Percentiles rank a stretch among this genome's conserved stretches.
phyloP scores from a whole-genome alignment of 2,113 vertebrate species.

The Carollia perspicillata region DNA sequence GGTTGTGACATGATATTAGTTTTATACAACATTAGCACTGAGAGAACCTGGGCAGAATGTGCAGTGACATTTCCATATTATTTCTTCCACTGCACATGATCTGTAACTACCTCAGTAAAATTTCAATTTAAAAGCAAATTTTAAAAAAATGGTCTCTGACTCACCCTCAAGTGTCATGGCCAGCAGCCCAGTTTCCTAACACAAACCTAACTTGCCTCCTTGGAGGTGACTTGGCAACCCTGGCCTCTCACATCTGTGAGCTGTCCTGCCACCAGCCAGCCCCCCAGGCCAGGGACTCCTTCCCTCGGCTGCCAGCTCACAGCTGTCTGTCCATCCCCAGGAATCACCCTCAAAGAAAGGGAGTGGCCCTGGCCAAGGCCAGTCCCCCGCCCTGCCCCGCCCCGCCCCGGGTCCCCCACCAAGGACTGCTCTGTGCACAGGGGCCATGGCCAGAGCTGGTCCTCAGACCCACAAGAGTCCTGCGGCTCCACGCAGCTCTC shows the following conservation, averaged over 20 bases:
- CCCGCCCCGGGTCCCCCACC: neutral
- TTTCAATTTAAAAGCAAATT: neutral
- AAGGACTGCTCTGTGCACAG: neutral
- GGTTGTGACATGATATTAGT: neutral
- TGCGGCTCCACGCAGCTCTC: neutral
- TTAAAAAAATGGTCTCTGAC: neutral
- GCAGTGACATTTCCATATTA: neutral
- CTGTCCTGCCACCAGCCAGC: neutral
- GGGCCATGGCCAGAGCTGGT: neutral
- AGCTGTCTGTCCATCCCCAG: neutral
- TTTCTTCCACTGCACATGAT: neutral
- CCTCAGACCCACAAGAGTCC: neutral
- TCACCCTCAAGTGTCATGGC: neutral
- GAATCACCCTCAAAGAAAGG: neutral
- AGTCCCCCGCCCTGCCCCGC: neutral
- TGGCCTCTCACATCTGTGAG: neutral
- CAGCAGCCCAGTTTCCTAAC: neutral
- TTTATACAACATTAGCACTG: neutral
- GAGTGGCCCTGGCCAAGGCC: neutral
- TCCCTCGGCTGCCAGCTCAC: neutral
- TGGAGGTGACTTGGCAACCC: neutral
- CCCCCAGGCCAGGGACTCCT: neutral
- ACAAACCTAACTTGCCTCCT: neutral
- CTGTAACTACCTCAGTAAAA: neutral
- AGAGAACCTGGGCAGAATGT: neutral